A percentile compares a stretch with the other conserved stretches of the same genome.
Evolutionary conservation across 2,113 vertebrate genomes (phyloP).

Genomic region (Siniperca chuatsi): DNA sequence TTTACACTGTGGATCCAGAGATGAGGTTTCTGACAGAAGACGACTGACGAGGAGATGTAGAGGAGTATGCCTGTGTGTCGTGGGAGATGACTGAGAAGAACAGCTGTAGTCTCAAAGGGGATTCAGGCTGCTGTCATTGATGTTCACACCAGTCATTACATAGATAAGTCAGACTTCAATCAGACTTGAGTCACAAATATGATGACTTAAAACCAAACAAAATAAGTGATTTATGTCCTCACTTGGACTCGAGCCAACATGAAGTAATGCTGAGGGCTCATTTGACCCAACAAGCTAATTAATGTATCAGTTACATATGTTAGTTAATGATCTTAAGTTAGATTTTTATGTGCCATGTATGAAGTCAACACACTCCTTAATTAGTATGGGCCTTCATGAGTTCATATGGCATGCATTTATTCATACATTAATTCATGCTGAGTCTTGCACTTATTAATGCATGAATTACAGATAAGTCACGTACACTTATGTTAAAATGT

Average conservation of each 20-base stretch:
- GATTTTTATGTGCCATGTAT: conserved; percentile 34
- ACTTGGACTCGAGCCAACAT: background rate
- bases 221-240: conserved; percentile 6
- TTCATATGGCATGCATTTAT: conserved; percentile 67
- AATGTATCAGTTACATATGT: conserved; percentile 33
- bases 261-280: background rate
- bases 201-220: background rate
- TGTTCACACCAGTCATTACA: background rate
- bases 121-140: conserved; percentile 2
- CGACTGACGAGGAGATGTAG: background rate
- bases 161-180: conserved; percentile 21
- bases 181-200: background rate
- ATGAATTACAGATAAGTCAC: conserved; percentile 52
- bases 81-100: conserved; percentile 4
- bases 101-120: background rate
- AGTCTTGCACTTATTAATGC: conserved; percentile 46
- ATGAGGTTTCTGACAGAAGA: background rate
- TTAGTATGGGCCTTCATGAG: conserved; percentile 50
- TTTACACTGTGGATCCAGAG: background rate
- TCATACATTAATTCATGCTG: conserved; percentile 66
- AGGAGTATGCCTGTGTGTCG: background rate
- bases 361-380: conserved; percentile 35
- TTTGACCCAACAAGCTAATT: conserved; percentile 47
- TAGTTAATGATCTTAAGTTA: conserved; percentile 33
- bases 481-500: conserved; percentile 17